These are phyloP conservation scores for Sinosuthora webbiana DNA, from an alignment of 2,113 vertebrate genomes.

Conservation along the genomic window DNA sequence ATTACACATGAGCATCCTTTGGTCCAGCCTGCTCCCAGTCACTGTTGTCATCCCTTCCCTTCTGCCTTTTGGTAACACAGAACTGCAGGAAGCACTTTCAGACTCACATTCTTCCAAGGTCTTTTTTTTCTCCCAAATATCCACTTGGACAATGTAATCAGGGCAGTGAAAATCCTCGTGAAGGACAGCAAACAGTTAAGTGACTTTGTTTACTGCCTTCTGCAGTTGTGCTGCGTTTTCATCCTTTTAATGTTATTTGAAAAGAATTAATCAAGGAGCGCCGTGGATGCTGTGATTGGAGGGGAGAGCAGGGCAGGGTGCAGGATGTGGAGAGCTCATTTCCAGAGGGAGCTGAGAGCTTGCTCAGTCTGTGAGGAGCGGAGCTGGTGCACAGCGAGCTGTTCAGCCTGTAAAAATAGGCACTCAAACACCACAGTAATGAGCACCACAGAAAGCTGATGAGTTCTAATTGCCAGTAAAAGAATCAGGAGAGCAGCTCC, in stretches of 20 bases:
- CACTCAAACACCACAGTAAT: neutral
- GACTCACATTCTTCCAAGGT: neutral
- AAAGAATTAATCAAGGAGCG: neutral
- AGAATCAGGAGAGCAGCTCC: constrained; percentile 6
- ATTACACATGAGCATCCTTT: rapidly evolving
- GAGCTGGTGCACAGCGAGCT: neutral
- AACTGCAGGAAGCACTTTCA: neutral
- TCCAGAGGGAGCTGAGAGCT: neutral
- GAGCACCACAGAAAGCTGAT: constrained; percentile 40
- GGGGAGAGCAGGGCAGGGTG: neutral
- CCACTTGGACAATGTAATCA: neutral
- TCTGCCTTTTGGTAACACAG: neutral
- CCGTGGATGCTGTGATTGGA: neutral
- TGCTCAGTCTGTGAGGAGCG: neutral
- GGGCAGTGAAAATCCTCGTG: neutral
- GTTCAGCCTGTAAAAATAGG: constrained; percentile 1
- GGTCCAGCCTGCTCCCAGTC: neutral
- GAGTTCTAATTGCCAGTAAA: constrained; percentile 24
- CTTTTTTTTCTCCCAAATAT: neutral
- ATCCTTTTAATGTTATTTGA: neutral
- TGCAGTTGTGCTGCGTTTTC: neutral
- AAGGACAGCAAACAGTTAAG: neutral
- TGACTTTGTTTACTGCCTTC: neutral
- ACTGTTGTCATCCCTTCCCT: neutral
- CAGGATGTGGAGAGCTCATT: neutral